Evolutionary conservation across 1,140 invertebrate species (phyloP).

Genomic region (Hypothenemus hampei): DNA sequence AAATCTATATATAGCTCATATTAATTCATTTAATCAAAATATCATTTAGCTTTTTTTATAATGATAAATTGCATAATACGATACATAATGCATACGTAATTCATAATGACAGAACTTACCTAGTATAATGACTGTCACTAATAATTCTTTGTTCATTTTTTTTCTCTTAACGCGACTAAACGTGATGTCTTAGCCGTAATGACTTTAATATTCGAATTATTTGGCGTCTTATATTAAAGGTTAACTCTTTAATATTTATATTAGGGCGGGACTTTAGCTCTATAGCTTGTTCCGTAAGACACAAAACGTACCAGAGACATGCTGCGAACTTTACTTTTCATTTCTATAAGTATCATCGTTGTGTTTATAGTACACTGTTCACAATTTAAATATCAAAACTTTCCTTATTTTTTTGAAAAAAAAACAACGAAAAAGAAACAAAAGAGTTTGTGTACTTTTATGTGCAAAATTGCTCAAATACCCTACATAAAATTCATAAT

Average conservation of each 20-base stretch:
- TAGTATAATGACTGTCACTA: conserved; percentile 16
- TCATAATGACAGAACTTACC: conserved; percentile 5
- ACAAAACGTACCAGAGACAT: background rate
- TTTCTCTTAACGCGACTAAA: background rate
- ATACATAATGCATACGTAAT: too few relatives aligned
- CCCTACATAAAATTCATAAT: background rate
- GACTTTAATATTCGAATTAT: background rate
- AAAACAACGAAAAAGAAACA: background rate
- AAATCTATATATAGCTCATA: too few relatives aligned
- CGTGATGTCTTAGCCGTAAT: background rate
- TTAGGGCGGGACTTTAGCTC: background rate
- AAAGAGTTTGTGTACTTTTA: background rate
- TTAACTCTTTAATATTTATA: conserved; percentile 7
- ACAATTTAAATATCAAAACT: too few relatives aligned
- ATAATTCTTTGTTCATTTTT: conserved; percentile 18
- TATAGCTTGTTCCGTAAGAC: conserved; percentile 1
- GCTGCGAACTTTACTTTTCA: background rate
- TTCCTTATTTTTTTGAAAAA: too few relatives aligned
- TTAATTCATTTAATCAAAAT: too few relatives aligned
- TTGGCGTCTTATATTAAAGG: conserved; percentile 7
- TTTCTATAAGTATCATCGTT: conserved; percentile 1
- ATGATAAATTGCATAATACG: too few relatives aligned
- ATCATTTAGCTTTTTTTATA: too few relatives aligned
- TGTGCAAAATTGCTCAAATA: background rate
- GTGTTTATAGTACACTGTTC: too few relatives aligned